Conservation (phyloP, 1,140 invertebrate species). For the Contarinia nasturtii region DNA sequence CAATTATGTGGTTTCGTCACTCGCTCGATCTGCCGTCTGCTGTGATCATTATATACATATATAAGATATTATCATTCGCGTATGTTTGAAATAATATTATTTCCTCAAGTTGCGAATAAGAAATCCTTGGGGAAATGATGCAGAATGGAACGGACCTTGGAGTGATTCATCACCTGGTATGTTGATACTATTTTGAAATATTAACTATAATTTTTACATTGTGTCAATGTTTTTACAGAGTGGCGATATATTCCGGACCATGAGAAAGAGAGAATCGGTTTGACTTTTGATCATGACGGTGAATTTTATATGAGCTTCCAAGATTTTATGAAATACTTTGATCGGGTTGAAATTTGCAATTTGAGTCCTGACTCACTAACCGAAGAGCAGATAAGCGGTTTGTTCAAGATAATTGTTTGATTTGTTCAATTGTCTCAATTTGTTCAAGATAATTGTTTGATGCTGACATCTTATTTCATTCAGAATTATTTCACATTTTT, state of each 20-base stretch:
- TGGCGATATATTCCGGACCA: slow-evolving; percentile 83
- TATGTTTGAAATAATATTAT: too few relatives aligned
- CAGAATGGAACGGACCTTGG: slow-evolving; percentile 96
- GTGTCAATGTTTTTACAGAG: slow-evolving; percentile 46
- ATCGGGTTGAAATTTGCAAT: slow-evolving; percentile 83
- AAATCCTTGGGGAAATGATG: slow-evolving; percentile 97
- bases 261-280: slow-evolving; percentile 72
- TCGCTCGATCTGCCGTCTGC: too few relatives aligned
- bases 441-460: too few relatives aligned
- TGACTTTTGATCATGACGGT: slow-evolving; percentile 87
- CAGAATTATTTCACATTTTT: too few relatives aligned
- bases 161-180: slow-evolving; percentile 56
- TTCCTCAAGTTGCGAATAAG: slow-evolving; percentile 47
- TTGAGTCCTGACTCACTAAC: slow-evolving; percentile 86
- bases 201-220: background rate
- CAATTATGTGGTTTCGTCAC: too few relatives aligned
- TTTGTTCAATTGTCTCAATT: too few relatives aligned
- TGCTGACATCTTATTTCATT: too few relatives aligned
- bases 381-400: slow-evolving; percentile 40
- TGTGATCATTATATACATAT: too few relatives aligned
- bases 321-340: slow-evolving; percentile 58
- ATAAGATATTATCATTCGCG: too few relatives aligned
- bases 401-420: too few relatives aligned
- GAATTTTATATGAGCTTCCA: slow-evolving; percentile 96
- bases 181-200: background rate